Conservation (phyloP, 2,113 vertebrate genomes). For the Mohoua ochrocephala region DNA sequence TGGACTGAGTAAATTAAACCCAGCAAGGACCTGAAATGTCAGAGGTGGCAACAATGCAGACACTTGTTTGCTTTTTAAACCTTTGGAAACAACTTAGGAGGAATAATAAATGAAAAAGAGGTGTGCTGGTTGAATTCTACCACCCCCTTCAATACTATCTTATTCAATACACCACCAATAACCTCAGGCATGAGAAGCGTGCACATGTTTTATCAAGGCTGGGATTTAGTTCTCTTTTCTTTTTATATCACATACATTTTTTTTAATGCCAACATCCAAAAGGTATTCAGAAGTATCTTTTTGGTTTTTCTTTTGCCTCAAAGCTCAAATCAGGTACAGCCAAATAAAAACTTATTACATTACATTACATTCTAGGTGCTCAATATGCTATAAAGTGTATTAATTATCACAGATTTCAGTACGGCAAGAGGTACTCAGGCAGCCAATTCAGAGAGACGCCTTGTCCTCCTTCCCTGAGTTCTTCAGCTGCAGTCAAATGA, state of each 20-base stretch:
- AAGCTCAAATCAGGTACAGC: not conserved
- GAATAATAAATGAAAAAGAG: not conserved
- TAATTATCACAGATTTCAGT: not conserved
- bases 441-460: not conserved
- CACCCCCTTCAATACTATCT: rapidly evolving
- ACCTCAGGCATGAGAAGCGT: not conserved
- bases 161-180: not conserved
- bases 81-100: not conserved
- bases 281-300: not conserved
- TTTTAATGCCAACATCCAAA: not conserved
- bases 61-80: not conserved
- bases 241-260: not conserved
- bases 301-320: not conserved
- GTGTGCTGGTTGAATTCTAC: not conserved
- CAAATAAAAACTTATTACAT: not conserved
- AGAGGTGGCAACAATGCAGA: not conserved
- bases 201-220: not conserved
- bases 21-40: not conserved
- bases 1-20: not conserved
- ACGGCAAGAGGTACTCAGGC: not conserved
- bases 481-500: not conserved
- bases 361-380: not conserved
- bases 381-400: not conserved
- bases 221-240: not conserved
- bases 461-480: not conserved